Evolutionary conservation across 2,888 invertebrate species (phyloP).

Genomic region (Nebria brevicollis): DNA sequence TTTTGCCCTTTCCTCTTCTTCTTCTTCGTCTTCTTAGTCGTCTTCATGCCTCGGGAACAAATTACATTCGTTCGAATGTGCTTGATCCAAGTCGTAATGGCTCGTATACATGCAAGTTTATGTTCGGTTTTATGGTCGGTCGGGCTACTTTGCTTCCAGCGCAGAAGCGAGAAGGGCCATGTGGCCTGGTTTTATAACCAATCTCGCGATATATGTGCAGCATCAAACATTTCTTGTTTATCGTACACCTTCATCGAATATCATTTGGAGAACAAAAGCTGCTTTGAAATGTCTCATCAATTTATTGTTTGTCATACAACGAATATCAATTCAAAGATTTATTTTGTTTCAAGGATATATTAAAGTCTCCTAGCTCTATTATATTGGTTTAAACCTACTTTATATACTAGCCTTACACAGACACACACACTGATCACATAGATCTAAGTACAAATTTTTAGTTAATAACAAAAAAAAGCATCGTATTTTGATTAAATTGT

Average conservation of each 20-base stretch:
- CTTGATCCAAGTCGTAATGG: constrained; percentile 34
- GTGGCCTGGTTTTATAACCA: neutral
- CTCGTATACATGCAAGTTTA: constrained; percentile 43
- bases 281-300: too few relatives aligned
- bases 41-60: constrained; percentile 22
- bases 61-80: constrained; percentile 40
- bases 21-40: constrained; percentile 14
- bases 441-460: too few relatives aligned
- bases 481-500: too few relatives aligned
- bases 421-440: too few relatives aligned
- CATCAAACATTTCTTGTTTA: neutral
- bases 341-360: too few relatives aligned
- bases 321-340: too few relatives aligned
- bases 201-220: neutral
- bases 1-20: neutral
- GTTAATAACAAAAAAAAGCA: too few relatives aligned
- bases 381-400: too few relatives aligned
- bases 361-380: too few relatives aligned
- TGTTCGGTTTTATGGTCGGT: constrained; percentile 42
- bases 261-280: neutral
- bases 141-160: constrained; percentile 30
- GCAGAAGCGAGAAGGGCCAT: neutral
- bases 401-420: too few relatives aligned
- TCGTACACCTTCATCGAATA: neutral
- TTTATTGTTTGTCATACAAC: too few relatives aligned